phyloP scores from a whole-genome alignment of 2,888 invertebrate species.

The Drosophila paracracens region DNA sequence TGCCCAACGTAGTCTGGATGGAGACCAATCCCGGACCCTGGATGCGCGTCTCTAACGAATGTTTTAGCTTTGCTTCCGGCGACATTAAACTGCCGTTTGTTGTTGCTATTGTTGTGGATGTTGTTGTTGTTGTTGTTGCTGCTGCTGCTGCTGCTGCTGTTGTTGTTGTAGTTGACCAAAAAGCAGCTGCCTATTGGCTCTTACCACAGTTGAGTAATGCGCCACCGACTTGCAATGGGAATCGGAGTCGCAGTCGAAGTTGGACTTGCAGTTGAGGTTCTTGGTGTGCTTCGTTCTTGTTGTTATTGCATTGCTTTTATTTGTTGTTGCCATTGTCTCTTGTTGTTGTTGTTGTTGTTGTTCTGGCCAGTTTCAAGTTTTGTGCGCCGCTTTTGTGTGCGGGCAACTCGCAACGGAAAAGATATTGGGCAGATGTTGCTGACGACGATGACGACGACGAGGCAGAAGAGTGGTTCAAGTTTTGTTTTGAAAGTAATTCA shows the following conservation, averaged over 20 bases:
- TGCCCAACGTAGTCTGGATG: slow-evolving; percentile 19
- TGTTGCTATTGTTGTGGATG: slow-evolving; percentile 23
- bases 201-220: slow-evolving; percentile 77
- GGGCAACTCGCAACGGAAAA: slow-evolving; percentile 22
- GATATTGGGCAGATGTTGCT: slow-evolving; percentile 62
- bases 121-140: slow-evolving; percentile 14
- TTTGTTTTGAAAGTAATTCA: slow-evolving; percentile 77
- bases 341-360: slow-evolving; percentile 12
- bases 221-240: slow-evolving; percentile 40
- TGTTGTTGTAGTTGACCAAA: slow-evolving; percentile 56
- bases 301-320: slow-evolving; percentile 53
- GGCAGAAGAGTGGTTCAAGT: slow-evolving; percentile 46
- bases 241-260: slow-evolving; percentile 23
- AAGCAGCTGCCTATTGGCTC: slow-evolving; percentile 78
- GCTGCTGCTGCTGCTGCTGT: slow-evolving; percentile 12
- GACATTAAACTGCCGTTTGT: slow-evolving; percentile 78
- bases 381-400: slow-evolving; percentile 33
- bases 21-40: slow-evolving; percentile 43
- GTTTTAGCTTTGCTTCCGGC: slow-evolving; percentile 75
- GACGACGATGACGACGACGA: neutral
- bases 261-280: slow-evolving; percentile 31
- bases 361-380: slow-evolving; percentile 58
- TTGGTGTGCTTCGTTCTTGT: slow-evolving; percentile 35
- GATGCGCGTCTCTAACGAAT: slow-evolving; percentile 68
- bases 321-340: slow-evolving; percentile 32